Conservation (phyloP, 1,140 invertebrate genomes). For the Marisa cornuarietis region DNA sequence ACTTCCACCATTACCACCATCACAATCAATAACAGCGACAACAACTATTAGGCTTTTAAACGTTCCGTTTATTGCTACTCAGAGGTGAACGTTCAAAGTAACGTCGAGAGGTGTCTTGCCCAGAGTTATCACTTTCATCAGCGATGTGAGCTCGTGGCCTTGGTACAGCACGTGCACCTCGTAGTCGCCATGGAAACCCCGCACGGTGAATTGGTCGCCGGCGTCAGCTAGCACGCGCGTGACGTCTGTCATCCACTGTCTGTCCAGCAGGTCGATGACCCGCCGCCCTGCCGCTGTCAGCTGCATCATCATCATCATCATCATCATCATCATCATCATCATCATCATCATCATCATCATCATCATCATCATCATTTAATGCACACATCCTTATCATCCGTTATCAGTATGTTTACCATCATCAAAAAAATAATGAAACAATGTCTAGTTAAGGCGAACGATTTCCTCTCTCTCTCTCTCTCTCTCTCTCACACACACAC, state of each 20-base stretch:
- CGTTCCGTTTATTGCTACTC: neutral
- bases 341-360: neutral
- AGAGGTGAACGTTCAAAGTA: constrained; percentile 3
- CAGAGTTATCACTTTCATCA: constrained; percentile 20
- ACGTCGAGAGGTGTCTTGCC: neutral
- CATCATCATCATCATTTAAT: neutral
- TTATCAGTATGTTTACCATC: too few species aligned
- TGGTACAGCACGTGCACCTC: constrained; percentile 37
- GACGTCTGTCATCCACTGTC: constrained; percentile 37
- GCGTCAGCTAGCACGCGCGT: constrained; percentile 23
- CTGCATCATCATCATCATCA: constrained; percentile 11
- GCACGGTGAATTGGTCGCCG: constrained; percentile 17
- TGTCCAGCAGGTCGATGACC: constrained; percentile 34
- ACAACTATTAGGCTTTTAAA: neutral
- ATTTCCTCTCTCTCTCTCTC: too few species aligned
- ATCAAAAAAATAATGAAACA: too few species aligned
- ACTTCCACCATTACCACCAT: too few species aligned
- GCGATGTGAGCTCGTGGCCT: constrained; percentile 11
- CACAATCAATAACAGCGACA: too few species aligned
- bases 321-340: neutral
- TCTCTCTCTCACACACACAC: too few species aligned
- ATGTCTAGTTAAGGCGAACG: too few species aligned
- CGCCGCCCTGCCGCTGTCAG: constrained; percentile 37
- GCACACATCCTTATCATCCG: too few species aligned
- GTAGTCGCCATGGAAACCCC: constrained; percentile 45